Base-by-base conservation (phyloP, 2,113 vertebrate genomes). In the Oophaga pumilio region DNA sequence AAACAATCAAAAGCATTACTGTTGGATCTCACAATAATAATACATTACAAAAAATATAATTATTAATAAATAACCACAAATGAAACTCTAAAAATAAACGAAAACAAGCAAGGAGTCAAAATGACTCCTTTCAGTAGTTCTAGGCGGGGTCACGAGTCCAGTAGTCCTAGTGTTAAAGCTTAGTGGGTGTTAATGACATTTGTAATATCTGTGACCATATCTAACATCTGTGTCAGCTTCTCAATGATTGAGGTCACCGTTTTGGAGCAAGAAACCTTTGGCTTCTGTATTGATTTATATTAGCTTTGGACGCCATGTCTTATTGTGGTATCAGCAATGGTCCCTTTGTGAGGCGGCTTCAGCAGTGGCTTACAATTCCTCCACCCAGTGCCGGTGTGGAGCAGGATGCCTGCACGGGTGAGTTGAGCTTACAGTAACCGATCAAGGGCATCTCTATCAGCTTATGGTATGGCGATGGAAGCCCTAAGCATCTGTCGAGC, bases 161-260 rank as follows among this genome's bases (percentile, higher is more conserved):
- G n/a, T n/a, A n/a, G n/a, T n/a, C n/a, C n/a, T n/a, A n/a, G n/a
- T n/a, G n/a, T n/a, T n/a, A 66, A 10, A 82, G 59, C 26, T n/a
- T 49, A 50, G 33, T 49, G 79, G 60, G 20, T 68, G 80, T 52
- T 66, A 68, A 64, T 52, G 60, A 57, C 76, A 79, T 10, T 59
- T 74, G 33, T 49, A 74, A 43, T 50, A 49, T 74, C 18, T 50
- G 50, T 50, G 71, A 74, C 71, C 33, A 22, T 18, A 49, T 73
- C 69, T 73, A 73, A 73, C 69, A 73, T 73, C 69, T 78, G 52
- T 80, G 53, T 59, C 26, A 80, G 18, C 57, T 80, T 59, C 56
- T 80, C 26, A 80, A 80, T 59, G 77, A 59, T 80, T 80, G n/a
- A 57, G n/a, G 24, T 79, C 77, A 28, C 56, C 33, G 57, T 80